Evolutionary conservation across 1,140 invertebrate genomes (phyloP).

Genomic region (Zaprionus lachaisei): DNA sequence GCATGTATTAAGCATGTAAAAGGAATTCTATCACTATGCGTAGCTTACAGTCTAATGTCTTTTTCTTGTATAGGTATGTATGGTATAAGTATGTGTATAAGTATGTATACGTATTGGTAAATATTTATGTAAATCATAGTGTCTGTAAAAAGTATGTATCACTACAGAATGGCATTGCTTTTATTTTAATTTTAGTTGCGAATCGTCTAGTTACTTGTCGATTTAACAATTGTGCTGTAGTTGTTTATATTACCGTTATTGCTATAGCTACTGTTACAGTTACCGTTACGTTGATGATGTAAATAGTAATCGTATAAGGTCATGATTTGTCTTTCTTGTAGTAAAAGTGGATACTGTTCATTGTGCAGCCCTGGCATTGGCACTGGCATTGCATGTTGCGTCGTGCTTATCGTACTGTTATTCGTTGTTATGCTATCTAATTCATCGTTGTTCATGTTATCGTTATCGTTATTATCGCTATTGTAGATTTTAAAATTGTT

Average conservation of each 20-base stretch:
- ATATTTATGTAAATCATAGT: constrained; percentile 40
- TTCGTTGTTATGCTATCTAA: constrained; percentile 12
- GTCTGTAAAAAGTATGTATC: constrained; percentile 58
- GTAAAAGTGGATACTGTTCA: constrained; percentile 66
- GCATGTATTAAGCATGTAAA: constrained; percentile 7
- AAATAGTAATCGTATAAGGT: constrained; percentile 80
- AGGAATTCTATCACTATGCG: constrained; percentile 25
- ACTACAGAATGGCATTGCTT: constrained; percentile 84
- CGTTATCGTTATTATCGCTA: constrained; percentile 20
- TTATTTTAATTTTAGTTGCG: constrained; percentile 56
- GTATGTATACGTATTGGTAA: constrained; percentile 36
- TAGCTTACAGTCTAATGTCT: constrained; percentile 44
- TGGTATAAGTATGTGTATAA: constrained; percentile 33
- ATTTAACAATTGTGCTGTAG: constrained; percentile 51
- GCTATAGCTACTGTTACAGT: constrained; percentile 13
- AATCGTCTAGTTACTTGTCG: constrained; percentile 60
- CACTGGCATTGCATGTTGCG: background rate
- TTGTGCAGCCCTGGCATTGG: constrained; percentile 32
- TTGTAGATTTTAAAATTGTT: constrained; percentile 35
- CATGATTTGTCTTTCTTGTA: constrained; percentile 77
- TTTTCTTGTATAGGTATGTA: constrained; percentile 44
- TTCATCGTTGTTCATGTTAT: constrained; percentile 13
- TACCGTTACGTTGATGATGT: constrained; percentile 47
- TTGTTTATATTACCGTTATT: constrained; percentile 24
- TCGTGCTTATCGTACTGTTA: background rate